Evolutionary conservation across 2,888 invertebrate species (phyloP), one percentile per base, ranked within the genome.

Genomic region (Sinhomidia bicolor): DNA sequence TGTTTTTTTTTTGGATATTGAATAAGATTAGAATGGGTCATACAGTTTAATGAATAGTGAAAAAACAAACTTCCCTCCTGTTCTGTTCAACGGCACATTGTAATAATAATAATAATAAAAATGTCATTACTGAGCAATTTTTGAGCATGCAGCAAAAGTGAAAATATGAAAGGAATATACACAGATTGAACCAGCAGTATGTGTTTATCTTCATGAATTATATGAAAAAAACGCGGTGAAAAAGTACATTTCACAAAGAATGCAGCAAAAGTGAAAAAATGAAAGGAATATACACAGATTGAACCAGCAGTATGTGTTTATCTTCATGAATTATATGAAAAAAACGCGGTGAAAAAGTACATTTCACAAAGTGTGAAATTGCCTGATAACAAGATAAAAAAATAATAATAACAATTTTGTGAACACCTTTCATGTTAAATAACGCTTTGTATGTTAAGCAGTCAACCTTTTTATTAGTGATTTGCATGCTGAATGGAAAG

Each of bases 71-170:
- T 71, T 20, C 20, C 14, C 14, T 36, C 7, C 41, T 12, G 20
- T 71, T 20, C 47, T 47, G 51, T 76, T n/a, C 26, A 1, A 74
- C 74, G n/a, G 78, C 17, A 6, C n/a, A 54, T 51, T 36, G 32
- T 20, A 51, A n/a, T 20, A 81, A 23, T 20, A 65, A n/a, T n/a
- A n/a, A n/a, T n/a, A n/a, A n/a, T n/a, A n/a, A n/a, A n/a, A 81
- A 81, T 65, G 81, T 81, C 81, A 81, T 65, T 81, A 65, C 23
- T 23, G 14, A 44, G 65, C 47, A 12, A 65, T 44, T 81, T 80
- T 81, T 80, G 47, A 23, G 5, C 74, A 51, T 47, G 26, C 74
- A 29, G 26, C 12, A 51, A 47, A 51, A 51, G 29, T 1, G n/a
- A 32, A 62, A 14, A 62, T n/a, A n/a, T 10, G 44, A 71, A 71